Evolutionary conservation across 2,113 vertebrate species (phyloP), one percentile per base, ranked within the genome.

Genomic region (Bostrychus sinensis): DNA sequence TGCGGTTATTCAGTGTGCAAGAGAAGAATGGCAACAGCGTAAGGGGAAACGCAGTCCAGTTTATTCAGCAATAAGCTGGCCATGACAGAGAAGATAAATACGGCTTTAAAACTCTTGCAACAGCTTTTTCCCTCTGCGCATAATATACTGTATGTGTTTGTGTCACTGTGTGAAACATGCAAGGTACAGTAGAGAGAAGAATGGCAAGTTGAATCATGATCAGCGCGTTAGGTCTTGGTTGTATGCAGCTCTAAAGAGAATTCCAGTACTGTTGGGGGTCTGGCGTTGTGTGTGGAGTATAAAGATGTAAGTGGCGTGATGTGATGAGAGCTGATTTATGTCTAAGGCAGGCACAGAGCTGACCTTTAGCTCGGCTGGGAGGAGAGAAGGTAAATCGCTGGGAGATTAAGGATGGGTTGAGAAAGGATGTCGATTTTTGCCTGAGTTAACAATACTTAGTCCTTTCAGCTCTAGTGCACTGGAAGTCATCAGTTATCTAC

Each of bases 271-370:
- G 58, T 68, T 55, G 42, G 56, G 54, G 42, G 30, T 54, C 23
- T 46, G 28, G 57, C 34, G 45, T 34, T 67, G n/a, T 66, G 56
- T 60, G 56, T 62, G 67, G 62, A 45, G 39, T 32, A 36, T 70
- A 60, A 63, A 62, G 68, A 68, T 53, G 45, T 55, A 62, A 60
- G 66, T 50, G 62, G 50, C n/a, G 26, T 82, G 83, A 84, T 75
- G 74, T 60, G 70, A 84, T 81, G 65, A 58, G 76, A 86, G 63
- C 62, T 67, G 88, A 84, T 85, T 79, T 71, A 76, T 82, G 72
- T 78, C 55, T n/a, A 28, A 78, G 77, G 55, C 37, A 12, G 30
- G 68, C 73, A 73, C 80, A 66, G 37, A 39, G 59, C 45, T 81
- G 81, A 86, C 84, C 86, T 88, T 89, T 86, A 71, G 20, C 62